phyloP scores from a whole-genome alignment of 2,888 invertebrate species.

The Apamea monoglypha region DNA sequence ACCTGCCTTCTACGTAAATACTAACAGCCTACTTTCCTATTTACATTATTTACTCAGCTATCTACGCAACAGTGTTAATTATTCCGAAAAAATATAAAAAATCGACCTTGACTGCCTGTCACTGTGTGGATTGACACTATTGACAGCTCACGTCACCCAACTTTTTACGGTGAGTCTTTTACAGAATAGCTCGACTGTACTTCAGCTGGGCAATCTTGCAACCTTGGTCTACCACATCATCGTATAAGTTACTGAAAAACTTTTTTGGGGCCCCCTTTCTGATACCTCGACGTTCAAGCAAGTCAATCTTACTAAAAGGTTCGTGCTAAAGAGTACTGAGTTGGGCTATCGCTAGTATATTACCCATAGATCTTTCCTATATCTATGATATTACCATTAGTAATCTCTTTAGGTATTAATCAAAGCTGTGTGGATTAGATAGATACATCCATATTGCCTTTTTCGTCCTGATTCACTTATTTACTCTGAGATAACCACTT shows the following conservation, averaged over 20 bases:
- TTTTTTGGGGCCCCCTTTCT: not conserved
- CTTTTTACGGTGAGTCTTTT: not conserved
- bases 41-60: not conserved
- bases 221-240: not conserved
- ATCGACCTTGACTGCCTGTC: slow-evolving; percentile 12
- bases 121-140: not conserved
- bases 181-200: not conserved
- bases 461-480: slow-evolving; percentile 7
- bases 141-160: not conserved
- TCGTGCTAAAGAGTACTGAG: slow-evolving; percentile 28
- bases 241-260: not conserved
- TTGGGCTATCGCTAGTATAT: slow-evolving; percentile 1
- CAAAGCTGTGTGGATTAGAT: slow-evolving; percentile 22
- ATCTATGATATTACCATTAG: not conserved
- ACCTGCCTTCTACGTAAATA: not conserved
- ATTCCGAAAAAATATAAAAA: slow-evolving; percentile 2
- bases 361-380: not conserved
- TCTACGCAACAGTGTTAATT: slow-evolving; percentile 1
- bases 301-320: slow-evolving; percentile 52
- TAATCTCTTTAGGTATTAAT: slow-evolving; percentile 25
- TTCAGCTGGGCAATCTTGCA: not conserved
- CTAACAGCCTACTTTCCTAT: not conserved
- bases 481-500: slow-evolving; percentile 1
- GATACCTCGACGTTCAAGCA: not conserved
- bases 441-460: slow-evolving; percentile 20